Base-by-base conservation (phyloP, 2,797 vertebrate genomes). In the Selene dorsalis region DNA sequence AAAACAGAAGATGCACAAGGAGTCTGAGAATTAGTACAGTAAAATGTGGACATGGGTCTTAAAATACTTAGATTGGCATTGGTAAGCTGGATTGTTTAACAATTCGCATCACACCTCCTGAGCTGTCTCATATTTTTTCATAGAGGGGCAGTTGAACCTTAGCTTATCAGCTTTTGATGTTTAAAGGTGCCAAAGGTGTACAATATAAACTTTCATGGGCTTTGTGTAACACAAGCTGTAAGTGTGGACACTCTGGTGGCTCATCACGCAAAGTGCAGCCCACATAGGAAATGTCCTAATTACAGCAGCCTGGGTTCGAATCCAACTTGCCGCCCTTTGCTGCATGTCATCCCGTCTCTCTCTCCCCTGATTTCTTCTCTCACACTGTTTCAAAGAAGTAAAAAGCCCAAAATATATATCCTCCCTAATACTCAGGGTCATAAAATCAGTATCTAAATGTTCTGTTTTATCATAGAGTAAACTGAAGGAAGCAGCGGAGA, bases 1-100 rank as follows among this genome's bases (percentile, higher is more conserved):
- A 60, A 77, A 79, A 56, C 45, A 81, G 57, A 86, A 66, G 74
- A 70, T 26, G 8, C 55, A 83, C 13, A 86, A 62, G 20, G n/a
- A 62, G 26, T 62, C 62, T 16, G 16, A 64, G 24, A 70, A 58
- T 70, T n/a, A 28, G 5, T 2, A 14, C 13, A 50, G 3, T 4
- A 41, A 30, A 75, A 62, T 18, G 4, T 11, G 48, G 6, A 30
- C 20, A 43, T 35, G 18, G 13, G 0, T 6, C 4, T 22, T 59
- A 35, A 35, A 35, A 35, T 35, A 35, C 32, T 35, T 35, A 9
- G 7, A 22, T 50, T 28, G 5, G 7, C 16, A 35, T 20, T n/a
- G n/a, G 8, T 52, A 62, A 75, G 26, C 12, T 59, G 20, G 22
- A 53, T 16, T 60, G n/a, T 59, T 16, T 71, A 11, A 45, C 4